These are phyloP conservation scores for Heliconius sara DNA, from an alignment of 2,888 invertebrate genomes.

Conservation along the genomic window DNA sequence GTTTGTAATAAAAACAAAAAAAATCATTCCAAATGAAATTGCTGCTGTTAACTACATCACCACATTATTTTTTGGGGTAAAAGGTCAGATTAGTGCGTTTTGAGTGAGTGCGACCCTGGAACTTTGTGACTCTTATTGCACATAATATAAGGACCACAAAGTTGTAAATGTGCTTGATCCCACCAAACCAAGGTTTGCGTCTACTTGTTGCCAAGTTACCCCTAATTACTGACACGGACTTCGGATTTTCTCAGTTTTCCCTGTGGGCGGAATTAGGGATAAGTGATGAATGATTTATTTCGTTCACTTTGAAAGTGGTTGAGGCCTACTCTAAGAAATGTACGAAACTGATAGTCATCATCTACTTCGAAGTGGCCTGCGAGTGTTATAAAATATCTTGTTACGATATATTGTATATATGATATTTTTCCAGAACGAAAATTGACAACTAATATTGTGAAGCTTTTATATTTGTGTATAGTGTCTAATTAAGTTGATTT, in stretches of 20 bases:
- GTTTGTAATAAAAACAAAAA: background rate
- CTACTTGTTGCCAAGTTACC: conserved; percentile 56
- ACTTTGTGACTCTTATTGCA: conserved; percentile 33
- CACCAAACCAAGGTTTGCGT: conserved; percentile 42
- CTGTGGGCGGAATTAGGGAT: conserved; percentile 52
- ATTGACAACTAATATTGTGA: background rate
- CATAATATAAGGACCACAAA: conserved; percentile 31
- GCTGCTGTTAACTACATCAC: conserved; percentile 40
- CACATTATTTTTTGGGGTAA: conserved; percentile 43
- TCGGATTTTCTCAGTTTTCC: conserved; percentile 56
- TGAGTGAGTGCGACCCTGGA: conserved; percentile 30
- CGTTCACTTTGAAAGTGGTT: conserved; percentile 43
- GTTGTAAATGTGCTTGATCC: conserved; percentile 31
- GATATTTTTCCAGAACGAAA: background rate
- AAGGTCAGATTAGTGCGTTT: conserved; percentile 47
- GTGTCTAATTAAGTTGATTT: background rate
- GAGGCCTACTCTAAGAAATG: conserved; percentile 35
- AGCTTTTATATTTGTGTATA: background rate
- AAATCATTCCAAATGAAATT: conserved; percentile 21
- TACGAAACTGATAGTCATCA: conserved; percentile 39
- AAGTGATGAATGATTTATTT: conserved; percentile 54
- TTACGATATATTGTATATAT: background rate
- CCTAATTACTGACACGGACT: conserved; percentile 57
- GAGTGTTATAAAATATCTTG: conserved; percentile 1
- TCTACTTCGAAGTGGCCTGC: conserved; percentile 16